Evolutionary conservation across 1,140 invertebrate species (phyloP), one percentile per base, ranked within the genome.

Genomic region (Drosophila eugracilis): DNA sequence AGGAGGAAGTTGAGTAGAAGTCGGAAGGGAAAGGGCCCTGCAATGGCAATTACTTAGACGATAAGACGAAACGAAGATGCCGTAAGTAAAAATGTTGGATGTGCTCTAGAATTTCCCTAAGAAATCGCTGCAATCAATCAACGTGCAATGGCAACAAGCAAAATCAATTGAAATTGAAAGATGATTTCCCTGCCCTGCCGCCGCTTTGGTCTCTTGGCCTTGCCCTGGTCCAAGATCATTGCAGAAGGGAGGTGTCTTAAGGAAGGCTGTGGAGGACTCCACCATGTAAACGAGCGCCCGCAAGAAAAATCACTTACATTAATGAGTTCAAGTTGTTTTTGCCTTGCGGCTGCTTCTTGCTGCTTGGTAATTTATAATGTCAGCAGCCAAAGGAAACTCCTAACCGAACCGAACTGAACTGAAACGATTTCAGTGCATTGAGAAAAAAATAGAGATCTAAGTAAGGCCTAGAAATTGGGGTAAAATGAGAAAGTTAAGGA

Each of bases 141-240:
- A 77, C 42, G 75, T 88, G 83, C 83, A 86, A 66, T 69, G 76
- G 81, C 77, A 86, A 83, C 77, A 81, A 88, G 78, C 78, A 86
- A 86, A 86, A 86, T 86, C 83, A 86, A 86, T 86, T 86, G 83
- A 86, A 86, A 86, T 86, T 88, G 85, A 86, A 88, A 86, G 83
- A 86, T 86, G 83, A 86, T 86, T 86, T 86, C 53, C 54, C 54
- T 74, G 58, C 65, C 44, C 52, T 32, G 21, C 10, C 28, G 7
- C 28, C 28, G n/a, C n/a, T n/a, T n/a, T 3, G 26, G 26, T 53
- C 22, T 50, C 48, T 24, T 36, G 32, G 0, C 6, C 15, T 21
- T n/a, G n/a, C 21, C 2, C 15, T 53, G 47, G 26, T 19, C 42
- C n/a, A n/a, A 4, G 42, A 39, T 30, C 32, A 15, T n/a, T n/a